These are phyloP conservation scores for Darevskia nairensis DNA, from an alignment of 2,797 vertebrate genomes.

Conservation along the genomic window DNA sequence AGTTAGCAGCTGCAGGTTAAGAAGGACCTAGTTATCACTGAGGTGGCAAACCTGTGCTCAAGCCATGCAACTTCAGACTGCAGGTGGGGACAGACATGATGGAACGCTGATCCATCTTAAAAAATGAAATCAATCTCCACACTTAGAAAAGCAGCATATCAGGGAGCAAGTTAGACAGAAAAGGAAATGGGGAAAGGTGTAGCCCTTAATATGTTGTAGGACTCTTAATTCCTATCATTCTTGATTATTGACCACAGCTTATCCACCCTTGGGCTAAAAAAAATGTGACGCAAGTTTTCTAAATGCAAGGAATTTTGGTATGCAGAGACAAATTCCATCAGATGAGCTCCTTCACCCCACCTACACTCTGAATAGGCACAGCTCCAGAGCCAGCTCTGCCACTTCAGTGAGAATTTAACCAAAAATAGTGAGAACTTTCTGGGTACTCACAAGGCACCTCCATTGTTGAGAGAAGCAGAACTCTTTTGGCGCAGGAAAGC, in stretches of 20 bases:
- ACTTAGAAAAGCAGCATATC: not conserved
- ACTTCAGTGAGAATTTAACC: not conserved
- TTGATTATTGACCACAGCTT: too few species aligned
- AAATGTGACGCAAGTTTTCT: not conserved
- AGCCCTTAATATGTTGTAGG: too few species aligned
- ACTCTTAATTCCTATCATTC: too few species aligned
- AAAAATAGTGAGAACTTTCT: not conserved
- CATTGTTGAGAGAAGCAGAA: constrained; percentile 89
- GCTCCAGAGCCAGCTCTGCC: fast-evolving
- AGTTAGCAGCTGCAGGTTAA: not conserved
- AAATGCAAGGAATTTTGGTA: not conserved
- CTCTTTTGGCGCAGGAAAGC: constrained; percentile 83
- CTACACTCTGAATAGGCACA: not conserved
- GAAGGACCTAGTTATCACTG: not conserved
- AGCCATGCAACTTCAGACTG: not conserved
- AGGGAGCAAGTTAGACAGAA: not conserved
- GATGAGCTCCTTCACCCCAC: not conserved
- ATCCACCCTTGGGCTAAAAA: not conserved
- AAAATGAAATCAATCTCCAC: not conserved
- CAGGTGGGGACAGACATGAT: not conserved
- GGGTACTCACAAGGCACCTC: constrained; percentile 87
- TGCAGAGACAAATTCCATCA: not conserved
- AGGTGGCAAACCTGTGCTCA: not conserved
- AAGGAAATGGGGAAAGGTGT: too few species aligned
- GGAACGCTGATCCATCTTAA: not conserved